Percentiles rank a stretch among this genome's conserved stretches.
phyloP scores from a whole-genome alignment of 2,888 invertebrate genomes.

The Lacanobia oleracea region DNA sequence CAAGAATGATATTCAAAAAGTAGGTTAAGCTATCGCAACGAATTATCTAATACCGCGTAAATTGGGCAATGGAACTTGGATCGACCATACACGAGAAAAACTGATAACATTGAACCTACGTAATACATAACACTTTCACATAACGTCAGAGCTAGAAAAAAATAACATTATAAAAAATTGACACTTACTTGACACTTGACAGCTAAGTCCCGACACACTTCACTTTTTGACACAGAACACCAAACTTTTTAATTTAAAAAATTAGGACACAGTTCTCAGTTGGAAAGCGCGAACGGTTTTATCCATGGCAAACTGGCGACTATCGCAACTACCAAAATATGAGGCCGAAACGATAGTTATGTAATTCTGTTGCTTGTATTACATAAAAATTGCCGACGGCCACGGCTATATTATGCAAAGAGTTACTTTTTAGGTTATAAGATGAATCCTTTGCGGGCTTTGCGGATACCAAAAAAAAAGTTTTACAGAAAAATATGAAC shows the following conservation, averaged over 20 bases:
- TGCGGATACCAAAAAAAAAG: slow-evolving; percentile 13
- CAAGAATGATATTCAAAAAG: slow-evolving; percentile 66
- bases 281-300: slow-evolving; percentile 74
- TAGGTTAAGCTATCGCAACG: slow-evolving; percentile 65
- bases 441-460: slow-evolving; percentile 71
- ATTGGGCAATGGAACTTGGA: slow-evolving; percentile 65
- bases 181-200: slow-evolving; percentile 61
- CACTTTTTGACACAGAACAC: slow-evolving; percentile 64
- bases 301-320: slow-evolving; percentile 81
- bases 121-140: slow-evolving; percentile 57
- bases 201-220: slow-evolving; percentile 48
- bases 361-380: slow-evolving; percentile 87
- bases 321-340: slow-evolving; percentile 86
- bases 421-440: slow-evolving; percentile 75
- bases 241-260: slow-evolving; percentile 45
- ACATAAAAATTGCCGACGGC: slow-evolving; percentile 87
- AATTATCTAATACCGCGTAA: slow-evolving; percentile 68
- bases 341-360: slow-evolving; percentile 86
- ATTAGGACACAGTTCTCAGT: slow-evolving; percentile 67
- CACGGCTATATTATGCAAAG: slow-evolving; percentile 72
- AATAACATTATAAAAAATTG: slow-evolving; percentile 18
- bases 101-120: slow-evolving; percentile 12
- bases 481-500: background rate
- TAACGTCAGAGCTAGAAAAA: slow-evolving; percentile 10
- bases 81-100: slow-evolving; percentile 50